Conservation (phyloP, 2,113 vertebrate species). For the Laterallus jamaicensis region DNA sequence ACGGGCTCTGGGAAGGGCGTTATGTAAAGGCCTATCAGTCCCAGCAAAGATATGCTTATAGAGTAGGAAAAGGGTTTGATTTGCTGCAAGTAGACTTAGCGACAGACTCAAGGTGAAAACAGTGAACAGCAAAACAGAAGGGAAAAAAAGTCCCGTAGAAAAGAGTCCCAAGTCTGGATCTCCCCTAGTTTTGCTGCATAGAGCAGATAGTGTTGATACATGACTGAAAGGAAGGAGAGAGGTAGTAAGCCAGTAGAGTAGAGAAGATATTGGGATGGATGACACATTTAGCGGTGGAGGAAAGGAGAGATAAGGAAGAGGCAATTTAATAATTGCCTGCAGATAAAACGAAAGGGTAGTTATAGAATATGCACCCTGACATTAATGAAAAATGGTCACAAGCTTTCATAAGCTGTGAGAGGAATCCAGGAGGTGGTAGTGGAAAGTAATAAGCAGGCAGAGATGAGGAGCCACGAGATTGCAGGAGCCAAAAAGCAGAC, state of each 20-base stretch:
- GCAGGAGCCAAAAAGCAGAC: neutral
- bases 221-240: neutral
- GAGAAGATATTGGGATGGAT: neutral
- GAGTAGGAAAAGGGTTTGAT: neutral
- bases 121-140: neutral
- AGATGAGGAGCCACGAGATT: neutral
- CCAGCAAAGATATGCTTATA: neutral
- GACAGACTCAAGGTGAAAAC: neutral
- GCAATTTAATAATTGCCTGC: neutral
- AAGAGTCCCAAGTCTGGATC: neutral
- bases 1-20: neutral
- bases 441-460: neutral
- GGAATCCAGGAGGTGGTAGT: neutral
- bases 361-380: neutral
- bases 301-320: slow-evolving; percentile 13
- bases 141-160: neutral
- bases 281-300: neutral
- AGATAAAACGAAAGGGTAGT: neutral
- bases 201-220: neutral
- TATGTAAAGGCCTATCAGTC: neutral
- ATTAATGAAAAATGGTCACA: neutral
- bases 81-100: neutral
- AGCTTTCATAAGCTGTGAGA: neutral
- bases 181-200: neutral
- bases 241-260: neutral